These are phyloP conservation scores for Calephelis nemesis DNA, from an alignment of 1,140 invertebrate species.

Conservation along the genomic window DNA sequence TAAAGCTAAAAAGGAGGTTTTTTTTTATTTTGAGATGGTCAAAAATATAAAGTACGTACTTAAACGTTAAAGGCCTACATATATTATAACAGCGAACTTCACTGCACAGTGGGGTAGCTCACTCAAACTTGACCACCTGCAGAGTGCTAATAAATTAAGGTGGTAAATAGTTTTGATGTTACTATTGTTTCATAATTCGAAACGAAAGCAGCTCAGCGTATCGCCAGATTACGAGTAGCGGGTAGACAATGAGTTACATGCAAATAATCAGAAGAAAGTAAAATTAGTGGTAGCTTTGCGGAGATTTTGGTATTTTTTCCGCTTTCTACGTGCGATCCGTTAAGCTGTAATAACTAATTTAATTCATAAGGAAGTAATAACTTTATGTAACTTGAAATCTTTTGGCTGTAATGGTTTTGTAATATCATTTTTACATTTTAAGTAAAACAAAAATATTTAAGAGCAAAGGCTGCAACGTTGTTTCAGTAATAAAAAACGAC, in stretches of 20 bases:
- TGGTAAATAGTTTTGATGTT: neutral
- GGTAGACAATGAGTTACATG: conserved; percentile 42
- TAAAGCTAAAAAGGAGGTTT: too few relatives aligned
- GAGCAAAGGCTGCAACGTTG: too few relatives aligned
- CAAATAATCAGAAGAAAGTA: conserved; percentile 61
- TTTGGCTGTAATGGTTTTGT: conserved; percentile 1
- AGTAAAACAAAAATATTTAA: too few relatives aligned
- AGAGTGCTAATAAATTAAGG: neutral
- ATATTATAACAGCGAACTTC: too few relatives aligned
- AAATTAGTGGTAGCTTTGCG: conserved; percentile 48
- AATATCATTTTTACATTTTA: too few relatives aligned
- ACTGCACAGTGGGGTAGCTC: neutral
- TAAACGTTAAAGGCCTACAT: too few relatives aligned
- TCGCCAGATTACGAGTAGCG: conserved; percentile 3
- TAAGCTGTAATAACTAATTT: conserved; percentile 18
- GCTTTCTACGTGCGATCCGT: conserved; percentile 58
- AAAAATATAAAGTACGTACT: too few relatives aligned
- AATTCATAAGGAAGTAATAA: conserved; percentile 18
- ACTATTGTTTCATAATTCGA: neutral
- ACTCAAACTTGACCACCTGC: neutral
- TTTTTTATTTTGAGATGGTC: too few relatives aligned
- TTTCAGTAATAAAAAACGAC: too few relatives aligned
- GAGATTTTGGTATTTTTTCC: conserved; percentile 62
- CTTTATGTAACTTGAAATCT: conserved; percentile 10
- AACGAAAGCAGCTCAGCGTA: neutral